A percentile compares a stretch with the other conserved stretches of the same genome.
Conservation (phyloP, 2,888 invertebrate species). For the Clusia tigrina region DNA sequence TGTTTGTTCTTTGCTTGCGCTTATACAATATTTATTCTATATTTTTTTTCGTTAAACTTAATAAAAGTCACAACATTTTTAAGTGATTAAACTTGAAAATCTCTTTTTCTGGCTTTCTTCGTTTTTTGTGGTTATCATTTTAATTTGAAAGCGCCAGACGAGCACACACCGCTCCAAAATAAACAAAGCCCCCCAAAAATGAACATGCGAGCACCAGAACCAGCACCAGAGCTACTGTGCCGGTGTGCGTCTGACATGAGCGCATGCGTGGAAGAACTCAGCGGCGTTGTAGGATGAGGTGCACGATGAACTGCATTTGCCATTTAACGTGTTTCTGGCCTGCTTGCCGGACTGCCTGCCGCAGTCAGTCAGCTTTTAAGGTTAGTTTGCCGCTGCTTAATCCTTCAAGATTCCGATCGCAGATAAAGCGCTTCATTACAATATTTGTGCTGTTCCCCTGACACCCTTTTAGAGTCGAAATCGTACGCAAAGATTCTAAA, state of each 20-base stretch:
- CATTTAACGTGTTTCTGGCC: too few relatives aligned
- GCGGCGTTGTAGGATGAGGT: background rate
- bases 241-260: background rate
- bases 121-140: conserved; percentile 11
- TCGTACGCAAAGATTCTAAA: conserved; percentile 18
- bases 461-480: background rate
- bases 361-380: too few relatives aligned
- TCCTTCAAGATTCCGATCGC: conserved; percentile 27
- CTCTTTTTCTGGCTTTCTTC: background rate
- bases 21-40: background rate
- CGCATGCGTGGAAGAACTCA: background rate
- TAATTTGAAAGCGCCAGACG: conserved; percentile 24
- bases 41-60: conserved; percentile 30
- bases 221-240: too few relatives aligned
- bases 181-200: background rate
- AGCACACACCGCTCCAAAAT: background rate
- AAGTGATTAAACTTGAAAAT: conserved; percentile 34
- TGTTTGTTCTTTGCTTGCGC: background rate
- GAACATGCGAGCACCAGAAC: too few relatives aligned
- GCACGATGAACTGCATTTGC: background rate
- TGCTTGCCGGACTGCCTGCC: too few relatives aligned
- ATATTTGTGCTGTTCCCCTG: background rate
- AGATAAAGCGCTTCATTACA: conserved; percentile 21
- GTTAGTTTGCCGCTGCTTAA: conserved; percentile 12
- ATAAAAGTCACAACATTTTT: conserved; percentile 39